phyloP scores from a whole-genome alignment of 2,888 invertebrate species.

The Ophion costatus region DNA sequence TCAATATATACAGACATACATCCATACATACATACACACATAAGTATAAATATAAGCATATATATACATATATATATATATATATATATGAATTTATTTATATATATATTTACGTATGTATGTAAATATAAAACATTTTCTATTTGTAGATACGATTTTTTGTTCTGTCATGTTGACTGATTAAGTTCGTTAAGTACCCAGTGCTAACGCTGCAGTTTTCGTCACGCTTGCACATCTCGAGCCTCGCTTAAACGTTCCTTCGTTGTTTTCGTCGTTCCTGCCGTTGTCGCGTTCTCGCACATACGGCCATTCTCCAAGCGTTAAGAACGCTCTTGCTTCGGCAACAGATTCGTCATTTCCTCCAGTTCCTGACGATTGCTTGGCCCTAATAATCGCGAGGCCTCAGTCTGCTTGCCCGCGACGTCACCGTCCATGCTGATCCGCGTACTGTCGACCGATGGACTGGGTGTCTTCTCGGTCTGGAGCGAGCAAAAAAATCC shows the following conservation, averaged over 20 bases:
- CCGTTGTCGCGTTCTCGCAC: conserved; percentile 68
- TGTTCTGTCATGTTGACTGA: conserved; percentile 67
- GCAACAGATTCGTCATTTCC: conserved; percentile 78
- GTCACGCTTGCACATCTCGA: conserved; percentile 75
- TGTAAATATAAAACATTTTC: conserved; percentile 40
- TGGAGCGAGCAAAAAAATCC: conserved; percentile 12
- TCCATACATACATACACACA: neutral
- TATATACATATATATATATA: too few relatives aligned
- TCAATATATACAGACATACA: conserved; percentile 24
- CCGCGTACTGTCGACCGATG: conserved; percentile 67
- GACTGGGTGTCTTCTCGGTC: conserved; percentile 65
- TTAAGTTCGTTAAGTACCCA: conserved; percentile 77
- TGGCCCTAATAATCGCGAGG: conserved; percentile 70
- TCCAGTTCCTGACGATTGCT: conserved; percentile 75
- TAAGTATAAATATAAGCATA: neutral
- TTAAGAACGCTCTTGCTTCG: conserved; percentile 79
- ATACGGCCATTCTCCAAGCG: conserved; percentile 77
- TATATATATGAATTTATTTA: neutral
- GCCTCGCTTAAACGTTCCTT: conserved; percentile 53
- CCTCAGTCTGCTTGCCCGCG: conserved; percentile 71
- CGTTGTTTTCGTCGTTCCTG: conserved; percentile 60
- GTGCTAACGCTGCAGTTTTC: conserved; percentile 71
- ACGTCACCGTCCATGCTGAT: conserved; percentile 74
- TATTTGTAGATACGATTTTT: conserved; percentile 40
- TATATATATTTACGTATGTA: conserved; percentile 1